phyloP scores from a whole-genome alignment of 2,113 vertebrate species.

The Argyrosomus japonicus region DNA sequence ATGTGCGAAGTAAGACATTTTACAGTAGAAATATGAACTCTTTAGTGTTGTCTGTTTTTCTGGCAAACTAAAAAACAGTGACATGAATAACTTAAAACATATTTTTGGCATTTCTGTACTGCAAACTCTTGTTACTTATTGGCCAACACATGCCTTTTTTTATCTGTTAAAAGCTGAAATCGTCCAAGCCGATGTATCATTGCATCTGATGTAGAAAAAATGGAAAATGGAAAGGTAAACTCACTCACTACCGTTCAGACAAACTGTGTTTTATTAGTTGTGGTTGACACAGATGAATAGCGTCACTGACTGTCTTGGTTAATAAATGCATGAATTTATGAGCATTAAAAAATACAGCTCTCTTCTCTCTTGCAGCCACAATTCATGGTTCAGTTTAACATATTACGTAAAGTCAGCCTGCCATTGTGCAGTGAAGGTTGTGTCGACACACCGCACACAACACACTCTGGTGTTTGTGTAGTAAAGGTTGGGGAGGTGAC shows the following conservation, averaged over 20 bases:
- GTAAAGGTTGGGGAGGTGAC: neutral
- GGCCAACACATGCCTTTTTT: neutral
- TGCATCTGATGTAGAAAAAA: neutral
- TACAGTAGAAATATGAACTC: neutral
- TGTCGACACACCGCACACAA: no score
- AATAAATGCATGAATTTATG: neutral
- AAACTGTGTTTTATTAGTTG: neutral
- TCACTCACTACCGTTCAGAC: neutral
- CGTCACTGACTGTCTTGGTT: neutral
- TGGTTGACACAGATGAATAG: neutral
- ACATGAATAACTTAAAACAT: neutral
- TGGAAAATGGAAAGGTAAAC: neutral
- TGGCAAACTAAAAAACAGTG: neutral
- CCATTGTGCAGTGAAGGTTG: neutral
- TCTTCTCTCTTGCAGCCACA: neutral
- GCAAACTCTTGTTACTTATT: neutral
- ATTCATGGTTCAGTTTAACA: neutral
- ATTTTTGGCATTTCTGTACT: neutral
- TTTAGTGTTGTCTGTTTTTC: neutral
- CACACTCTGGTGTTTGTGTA: neutral
- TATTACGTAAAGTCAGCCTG: neutral
- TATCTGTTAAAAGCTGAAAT: neutral
- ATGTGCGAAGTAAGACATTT: neutral
- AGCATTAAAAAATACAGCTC: neutral
- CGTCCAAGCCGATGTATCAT: neutral